These are phyloP conservation scores for Ephialtes manifestator DNA, from an alignment of 2,888 invertebrate genomes.

Conservation along the genomic window DNA sequence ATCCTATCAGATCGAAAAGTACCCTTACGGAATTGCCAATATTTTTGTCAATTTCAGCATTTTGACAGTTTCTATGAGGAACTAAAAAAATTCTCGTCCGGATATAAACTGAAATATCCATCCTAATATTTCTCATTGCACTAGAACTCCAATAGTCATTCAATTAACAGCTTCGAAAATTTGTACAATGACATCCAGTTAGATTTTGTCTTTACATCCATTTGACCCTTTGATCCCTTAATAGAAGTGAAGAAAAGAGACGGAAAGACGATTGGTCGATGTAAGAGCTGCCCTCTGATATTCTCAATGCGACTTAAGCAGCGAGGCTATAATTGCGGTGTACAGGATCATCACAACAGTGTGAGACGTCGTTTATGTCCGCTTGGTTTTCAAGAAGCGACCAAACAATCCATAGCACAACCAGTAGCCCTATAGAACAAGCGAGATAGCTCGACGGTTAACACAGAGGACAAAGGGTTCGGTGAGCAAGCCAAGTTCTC, in stretches of 20 bases:
- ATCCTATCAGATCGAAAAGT: too few species aligned
- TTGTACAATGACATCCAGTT: background rate
- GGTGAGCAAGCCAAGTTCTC: conserved; percentile 78
- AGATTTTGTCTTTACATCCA: conserved; percentile 79
- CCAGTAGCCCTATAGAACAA: conserved; percentile 24
- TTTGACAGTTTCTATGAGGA: too few species aligned
- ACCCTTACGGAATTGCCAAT: too few species aligned
- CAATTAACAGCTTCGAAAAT: too few species aligned
- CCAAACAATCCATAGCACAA: conserved; percentile 35
- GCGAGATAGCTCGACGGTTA: conserved; percentile 42
- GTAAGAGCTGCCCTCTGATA: background rate
- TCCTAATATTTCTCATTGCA: too few species aligned
- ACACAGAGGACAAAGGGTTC: conserved; percentile 69
- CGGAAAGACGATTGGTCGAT: conserved; percentile 33
- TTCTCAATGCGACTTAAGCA: conserved; percentile 21
- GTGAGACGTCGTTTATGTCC: conserved; percentile 31
- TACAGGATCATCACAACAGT: conserved; percentile 36
- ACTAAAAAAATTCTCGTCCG: too few species aligned
- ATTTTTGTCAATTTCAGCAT: too few species aligned
- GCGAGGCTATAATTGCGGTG: conserved; percentile 36
- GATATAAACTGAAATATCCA: too few species aligned
- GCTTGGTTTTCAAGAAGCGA: conserved; percentile 50
- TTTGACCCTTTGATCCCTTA: conserved; percentile 77
- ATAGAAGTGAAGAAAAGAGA: conserved; percentile 62
- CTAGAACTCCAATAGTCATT: too few species aligned